phyloP scores from a whole-genome alignment of 1,140 invertebrate genomes.

The Helicorthomorpha holstii region DNA sequence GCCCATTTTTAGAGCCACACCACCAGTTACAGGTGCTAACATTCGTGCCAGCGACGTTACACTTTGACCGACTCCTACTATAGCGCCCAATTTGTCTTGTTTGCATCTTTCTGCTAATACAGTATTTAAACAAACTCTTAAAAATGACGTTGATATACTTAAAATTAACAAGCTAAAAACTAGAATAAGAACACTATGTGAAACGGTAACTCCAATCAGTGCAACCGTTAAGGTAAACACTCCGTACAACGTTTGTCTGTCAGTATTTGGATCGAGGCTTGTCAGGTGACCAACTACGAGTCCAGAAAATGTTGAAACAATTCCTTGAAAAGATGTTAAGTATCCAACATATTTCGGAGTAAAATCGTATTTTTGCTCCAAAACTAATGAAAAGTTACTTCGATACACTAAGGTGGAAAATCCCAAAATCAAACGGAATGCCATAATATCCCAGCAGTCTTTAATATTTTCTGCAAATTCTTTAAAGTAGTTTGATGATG shows the following conservation, averaged over 20 bases:
- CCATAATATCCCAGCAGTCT: conserved; percentile 25
- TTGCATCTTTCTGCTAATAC: conserved; percentile 18
- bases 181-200: conserved; percentile 14
- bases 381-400: conserved; percentile 21
- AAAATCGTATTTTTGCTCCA: conserved; percentile 20
- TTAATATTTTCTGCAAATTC: conserved; percentile 19
- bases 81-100: conserved; percentile 17
- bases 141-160: conserved; percentile 20
- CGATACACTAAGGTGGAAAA: conserved; percentile 25
- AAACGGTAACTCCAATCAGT: conserved; percentile 13
- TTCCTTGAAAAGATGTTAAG: conserved; percentile 23
- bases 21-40: conserved; percentile 15
- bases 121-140: conserved; percentile 20
- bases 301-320: conserved; percentile 20
- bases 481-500: conserved; percentile 14
- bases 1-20: background rate
- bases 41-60: conserved; percentile 23
- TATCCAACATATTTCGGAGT: conserved; percentile 22
- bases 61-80: conserved; percentile 24
- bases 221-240: conserved; percentile 14
- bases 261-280: conserved; percentile 19
- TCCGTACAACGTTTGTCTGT: conserved; percentile 18
- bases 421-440: conserved; percentile 25
- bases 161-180: conserved; percentile 18
- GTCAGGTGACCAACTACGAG: conserved; percentile 22